Conservation (phyloP, 1,140 invertebrate genomes). For the Zophobas morio region DNA sequence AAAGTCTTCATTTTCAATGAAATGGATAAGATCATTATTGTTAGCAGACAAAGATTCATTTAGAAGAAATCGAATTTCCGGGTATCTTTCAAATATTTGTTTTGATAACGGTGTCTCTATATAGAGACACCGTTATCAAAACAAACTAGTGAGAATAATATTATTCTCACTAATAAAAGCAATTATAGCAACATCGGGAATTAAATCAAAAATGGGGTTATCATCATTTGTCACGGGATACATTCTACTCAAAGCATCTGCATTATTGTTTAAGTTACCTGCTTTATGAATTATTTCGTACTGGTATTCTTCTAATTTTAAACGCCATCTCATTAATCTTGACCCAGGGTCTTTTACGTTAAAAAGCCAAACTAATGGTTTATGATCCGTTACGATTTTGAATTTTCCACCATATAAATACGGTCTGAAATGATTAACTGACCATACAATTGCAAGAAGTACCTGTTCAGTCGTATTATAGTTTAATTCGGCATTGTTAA, state of each 20-base stretch:
- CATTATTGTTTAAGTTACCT: slow-evolving; percentile 64
- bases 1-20: background rate
- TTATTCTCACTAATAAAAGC: background rate
- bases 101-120: background rate
- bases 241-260: slow-evolving; percentile 57
- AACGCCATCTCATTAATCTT: slow-evolving; percentile 67
- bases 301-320: slow-evolving; percentile 68
- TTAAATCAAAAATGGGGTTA: background rate
- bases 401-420: slow-evolving; percentile 71
- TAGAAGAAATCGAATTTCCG: background rate
- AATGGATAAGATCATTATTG: background rate
- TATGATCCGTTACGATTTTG: slow-evolving; percentile 71
- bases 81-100: background rate
- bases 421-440: slow-evolving; percentile 67
- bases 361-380: slow-evolving; percentile 68
- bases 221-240: background rate
- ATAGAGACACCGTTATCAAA: background rate
- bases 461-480: slow-evolving; percentile 68
- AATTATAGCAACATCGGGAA: background rate
- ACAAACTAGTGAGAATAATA: background rate
- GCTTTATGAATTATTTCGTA: slow-evolving; percentile 68
- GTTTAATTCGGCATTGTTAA: slow-evolving; percentile 67
- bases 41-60: background rate
- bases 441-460: slow-evolving; percentile 67
- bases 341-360: slow-evolving; percentile 68